Evolutionary conservation across 1,140 invertebrate species (phyloP), one percentile per base, ranked within the genome.

Genomic region (Pissodes strobi): DNA sequence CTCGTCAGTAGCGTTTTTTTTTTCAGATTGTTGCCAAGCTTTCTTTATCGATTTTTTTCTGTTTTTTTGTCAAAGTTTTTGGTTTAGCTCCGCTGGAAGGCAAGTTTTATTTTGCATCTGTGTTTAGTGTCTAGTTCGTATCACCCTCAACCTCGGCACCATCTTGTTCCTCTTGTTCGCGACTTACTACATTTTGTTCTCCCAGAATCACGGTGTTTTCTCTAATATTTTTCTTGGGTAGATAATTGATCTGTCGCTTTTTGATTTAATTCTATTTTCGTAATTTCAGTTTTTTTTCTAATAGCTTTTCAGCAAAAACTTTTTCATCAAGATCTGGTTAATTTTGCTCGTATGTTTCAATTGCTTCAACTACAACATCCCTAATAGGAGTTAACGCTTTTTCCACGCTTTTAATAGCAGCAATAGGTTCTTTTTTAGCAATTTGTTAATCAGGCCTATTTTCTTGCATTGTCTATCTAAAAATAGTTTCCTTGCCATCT

Each of bases 21-120:
- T 55, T 56, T 46, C 55, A 46, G 55, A 48, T 62, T 21, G 53
- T 18, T 57, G 41, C 5, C 34, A 10, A 17, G 30, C 25, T 17
- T 65, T 59, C 46, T 63, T 69, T 21, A 25, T 52, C 1, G 68
- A 59, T 59, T 64, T 67, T n/a, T 53, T 60, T 60, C 23, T 60
- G 48, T 41, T 57, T 70, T 41, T 57, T 52, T 12, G 9, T 49
- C 1, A 30, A 34, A 4, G 22, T 61, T 68, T 53, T 68, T 18
- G 53, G 19, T 45, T 64, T 59, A 4, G 15, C 6, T 43, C 43
- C 53, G n/a, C 37, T 63, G 22, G 61, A 55, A 12, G 63, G 63
- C 12, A 65, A 18, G 38, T 48, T 59, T 48, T 57, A 25, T 19
- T 52, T 52, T 1, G 17, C n/a, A 3, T 45, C 17, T 45, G 5